Evolutionary conservation across 2,888 invertebrate genomes (phyloP).

Genomic region (Subacronicta megacephala): DNA sequence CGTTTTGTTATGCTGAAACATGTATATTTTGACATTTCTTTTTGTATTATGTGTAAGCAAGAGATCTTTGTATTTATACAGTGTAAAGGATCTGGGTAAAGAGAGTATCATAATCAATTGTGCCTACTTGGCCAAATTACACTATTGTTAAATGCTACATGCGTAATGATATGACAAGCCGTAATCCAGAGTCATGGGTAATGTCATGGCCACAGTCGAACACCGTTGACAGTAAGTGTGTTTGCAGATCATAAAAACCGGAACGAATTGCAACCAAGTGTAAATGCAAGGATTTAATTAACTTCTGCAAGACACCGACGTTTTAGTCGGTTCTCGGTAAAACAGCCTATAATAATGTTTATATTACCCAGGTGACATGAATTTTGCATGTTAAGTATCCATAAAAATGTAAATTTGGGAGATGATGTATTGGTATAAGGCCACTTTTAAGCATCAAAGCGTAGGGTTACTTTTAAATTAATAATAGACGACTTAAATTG

Average conservation of each 20-base stretch:
- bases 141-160: neutral
- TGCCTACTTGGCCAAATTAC: neutral
- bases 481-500: constrained; percentile 65
- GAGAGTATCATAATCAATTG: neutral
- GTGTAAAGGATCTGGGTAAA: neutral
- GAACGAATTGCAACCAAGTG: neutral
- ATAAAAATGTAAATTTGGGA: constrained; percentile 50
- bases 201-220: neutral
- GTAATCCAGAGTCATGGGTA: neutral
- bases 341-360: constrained; percentile 41
- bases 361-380: constrained; percentile 9
- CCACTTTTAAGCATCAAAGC: constrained; percentile 61
- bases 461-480: constrained; percentile 68
- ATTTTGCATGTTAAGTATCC: constrained; percentile 11
- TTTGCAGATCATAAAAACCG: constrained; percentile 12
- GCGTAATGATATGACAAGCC: neutral
- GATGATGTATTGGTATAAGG: constrained; percentile 67
- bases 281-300: constrained; percentile 10
- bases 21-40: neutral
- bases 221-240: constrained; percentile 10
- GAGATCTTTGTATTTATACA: neutral
- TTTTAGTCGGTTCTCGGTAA: constrained; percentile 31
- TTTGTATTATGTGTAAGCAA: neutral
- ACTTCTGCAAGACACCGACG: constrained; percentile 26
- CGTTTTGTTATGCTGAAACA: neutral